phyloP scores from a whole-genome alignment of 2,888 invertebrate species.

The Zele albiditarsus region DNA sequence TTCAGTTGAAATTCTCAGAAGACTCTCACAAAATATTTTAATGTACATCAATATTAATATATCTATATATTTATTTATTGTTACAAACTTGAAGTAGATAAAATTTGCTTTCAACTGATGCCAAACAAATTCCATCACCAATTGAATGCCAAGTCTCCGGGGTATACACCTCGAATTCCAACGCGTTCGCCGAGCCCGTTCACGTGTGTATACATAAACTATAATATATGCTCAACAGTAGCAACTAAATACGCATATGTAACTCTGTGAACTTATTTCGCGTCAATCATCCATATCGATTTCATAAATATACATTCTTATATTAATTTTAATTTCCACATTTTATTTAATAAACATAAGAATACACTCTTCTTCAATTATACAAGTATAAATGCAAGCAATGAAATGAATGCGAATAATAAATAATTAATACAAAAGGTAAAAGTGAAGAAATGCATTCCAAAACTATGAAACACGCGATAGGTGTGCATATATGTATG shows the following conservation, averaged over 20 bases:
- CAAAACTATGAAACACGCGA: constrained; percentile 15
- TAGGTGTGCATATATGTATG: not conserved
- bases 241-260: constrained; percentile 28
- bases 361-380: too few relatives aligned
- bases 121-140: constrained; percentile 1
- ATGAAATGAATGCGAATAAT: not conserved
- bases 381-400: not conserved
- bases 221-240: constrained; percentile 33
- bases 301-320: not conserved
- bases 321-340: not conserved
- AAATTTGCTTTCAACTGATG: constrained; percentile 8
- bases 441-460: constrained; percentile 28
- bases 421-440: constrained; percentile 26
- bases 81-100: too few relatives aligned
- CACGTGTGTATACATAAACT: constrained; percentile 27
- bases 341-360: not conserved
- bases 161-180: constrained; percentile 40
- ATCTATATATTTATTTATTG: too few relatives aligned
- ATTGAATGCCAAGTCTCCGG: constrained; percentile 5
- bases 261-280: not conserved
- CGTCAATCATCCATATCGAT: not conserved
- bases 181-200: constrained; percentile 44
- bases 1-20: constrained; percentile 71
- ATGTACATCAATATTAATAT: too few relatives aligned
- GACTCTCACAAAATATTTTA: too few relatives aligned